Evolutionary conservation across 1,140 invertebrate species (phyloP), one percentile per base, ranked within the genome.

Genomic region (Drosophila eugracilis): DNA sequence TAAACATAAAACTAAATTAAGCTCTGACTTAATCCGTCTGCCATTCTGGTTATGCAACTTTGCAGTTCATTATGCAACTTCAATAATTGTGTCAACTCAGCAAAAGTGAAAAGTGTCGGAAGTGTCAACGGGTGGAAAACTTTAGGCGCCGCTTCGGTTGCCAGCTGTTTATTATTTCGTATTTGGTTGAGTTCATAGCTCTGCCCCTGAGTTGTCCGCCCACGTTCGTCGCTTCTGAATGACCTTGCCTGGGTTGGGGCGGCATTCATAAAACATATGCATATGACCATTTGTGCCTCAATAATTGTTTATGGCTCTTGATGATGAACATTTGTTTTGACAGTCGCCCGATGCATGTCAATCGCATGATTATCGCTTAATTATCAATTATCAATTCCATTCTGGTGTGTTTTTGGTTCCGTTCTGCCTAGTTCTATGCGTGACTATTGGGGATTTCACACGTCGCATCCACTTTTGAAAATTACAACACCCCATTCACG

Each of bases 91-190:
- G 62, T 69, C 65, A 67, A 49, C 28, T 10, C 21, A 36, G 53
- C 59, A 45, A 71, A 80, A 55, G 76, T 85, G 67, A 80, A 85
- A 86, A 72, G 45, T 67, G 58, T 78, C 75, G 79, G 79, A 84
- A 84, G 66, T 59, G 65, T 30, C 52, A 28, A 37, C 57, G 10
- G 41, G 22, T 70, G 41, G 34, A 79, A 74, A 62, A 42, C 39
- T 65, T 62, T 37, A 62, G 57, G 60, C 48, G 52, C 52, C 76
- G 78, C 70, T 70, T 57, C 49, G 58, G 39, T 50, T 59, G 57
- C n/a, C 41, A 45, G 17, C 58, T 49, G 62, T 10, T 41, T 7
- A 5, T 21, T 5, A 14, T n/a, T n/a, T n/a, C n/a, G n/a, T n/a
- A 12, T 12, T 12, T 14, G 4, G 42, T 32, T 41, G 26, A 22